These are phyloP conservation scores for Toxostoma redivivum DNA, from an alignment of 2,113 vertebrate species.

Conservation along the genomic window DNA sequence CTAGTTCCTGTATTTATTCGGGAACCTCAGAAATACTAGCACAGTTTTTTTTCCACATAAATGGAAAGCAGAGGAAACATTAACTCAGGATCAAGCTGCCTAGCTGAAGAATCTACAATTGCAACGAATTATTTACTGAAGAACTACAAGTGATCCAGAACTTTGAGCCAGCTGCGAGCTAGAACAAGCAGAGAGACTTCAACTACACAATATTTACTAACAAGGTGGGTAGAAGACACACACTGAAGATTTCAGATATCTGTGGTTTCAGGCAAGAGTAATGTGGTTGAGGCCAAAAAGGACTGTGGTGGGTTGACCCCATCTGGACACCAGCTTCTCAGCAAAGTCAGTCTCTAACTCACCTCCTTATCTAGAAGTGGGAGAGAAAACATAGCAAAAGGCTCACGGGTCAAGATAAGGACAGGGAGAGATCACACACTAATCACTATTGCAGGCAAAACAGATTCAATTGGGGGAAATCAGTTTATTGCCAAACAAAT, in stretches of 20 bases:
- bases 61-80: neutral
- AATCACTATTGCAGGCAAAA: neutral
- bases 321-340: neutral
- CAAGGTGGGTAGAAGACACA: neutral
- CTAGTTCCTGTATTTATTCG: neutral
- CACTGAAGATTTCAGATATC: neutral
- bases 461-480: neutral
- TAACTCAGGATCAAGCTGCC: neutral
- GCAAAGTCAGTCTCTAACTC: neutral
- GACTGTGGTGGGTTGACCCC: neutral
- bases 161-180: accelerated
- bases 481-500: neutral
- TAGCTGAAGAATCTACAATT: neutral
- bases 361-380: neutral
- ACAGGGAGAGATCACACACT: neutral
- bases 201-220: neutral
- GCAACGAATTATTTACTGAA: neutral
- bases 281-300: neutral
- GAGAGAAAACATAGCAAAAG: neutral
- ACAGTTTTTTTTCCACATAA: neutral
- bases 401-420: neutral
- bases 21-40: neutral
- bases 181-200: neutral
- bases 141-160: neutral
- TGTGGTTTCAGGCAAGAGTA: neutral